Evolutionary conservation across 2,797 vertebrate species (phyloP), one percentile per base, ranked within the genome.

Genomic region (Eulemur coronatus): DNA sequence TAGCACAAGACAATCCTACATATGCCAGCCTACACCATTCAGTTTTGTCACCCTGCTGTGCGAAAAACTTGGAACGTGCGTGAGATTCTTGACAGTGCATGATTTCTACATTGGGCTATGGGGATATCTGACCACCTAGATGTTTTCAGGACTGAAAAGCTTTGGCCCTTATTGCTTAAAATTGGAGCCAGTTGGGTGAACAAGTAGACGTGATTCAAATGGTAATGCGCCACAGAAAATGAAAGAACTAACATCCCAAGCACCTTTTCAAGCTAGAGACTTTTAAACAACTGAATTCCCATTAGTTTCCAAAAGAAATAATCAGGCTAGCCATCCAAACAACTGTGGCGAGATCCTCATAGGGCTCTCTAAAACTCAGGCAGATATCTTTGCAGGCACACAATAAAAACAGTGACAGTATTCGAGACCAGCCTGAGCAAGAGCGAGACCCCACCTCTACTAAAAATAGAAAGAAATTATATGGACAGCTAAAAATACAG

Each of bases 171-270:
- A 55, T 61, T 96, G 80, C 48, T 28, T 35, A 89, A 91, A 97
- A 95, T 0, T 1, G 33, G 65, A 97, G 61, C 48, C 97, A 84
- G 4, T 1, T 93, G 80, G 20, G 63, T 75, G 89, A 76, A 94
- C 1, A 76, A 80, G 55, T 81, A 86, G 94, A 91, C 93, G 35
- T 93, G 87, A 73, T 78, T 92, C 90, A 97, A 48, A 38, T 63
- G 35, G 94, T 91, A 97, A 88, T 70, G 48, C 81, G 79, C 73
- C 91, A 92, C 11, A 84, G 63, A 97, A 95, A 97, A 43, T 73
- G 70, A 98, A 96, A 95, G 89, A 96, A 92, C 38, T 79, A 55
- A 18, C 80, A 82, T 86, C 79, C 67, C 43, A 79, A 97, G 90
- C 57, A 87, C 87, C 92, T 97, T 92, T 92, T 89, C 75, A 90